Evolutionary conservation across 2,888 invertebrate genomes (phyloP), one percentile per base, ranked within the genome.

Genomic region (Xiphydria camelus): DNA sequence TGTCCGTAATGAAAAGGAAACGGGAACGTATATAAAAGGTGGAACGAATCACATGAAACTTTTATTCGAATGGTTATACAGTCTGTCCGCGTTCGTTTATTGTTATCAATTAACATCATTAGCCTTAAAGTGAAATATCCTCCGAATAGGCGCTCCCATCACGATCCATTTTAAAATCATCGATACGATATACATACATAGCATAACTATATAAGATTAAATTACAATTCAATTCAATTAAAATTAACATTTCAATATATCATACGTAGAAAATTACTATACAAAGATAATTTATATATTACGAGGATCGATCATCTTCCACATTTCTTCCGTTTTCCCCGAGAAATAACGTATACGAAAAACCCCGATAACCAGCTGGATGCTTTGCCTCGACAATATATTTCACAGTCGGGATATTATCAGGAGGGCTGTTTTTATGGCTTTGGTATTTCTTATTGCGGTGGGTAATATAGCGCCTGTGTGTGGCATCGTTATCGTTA

Each of bases 361-460:
- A n/a, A n/a, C n/a, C n/a, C n/a, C n/a, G n/a, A n/a, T n/a, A n/a
- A n/a, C n/a, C n/a, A n/a, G n/a, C n/a, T n/a, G n/a, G n/a, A n/a
- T n/a, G n/a, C n/a, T n/a, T n/a, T n/a, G 39, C 47, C 40, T 29
- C n/a, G 56, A 53, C 55, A 57, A 61, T n/a, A n/a, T 59, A 59
- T 57, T 48, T 53, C 57, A 64, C 56, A 64, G 37, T 59, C 41
- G 52, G 49, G 55, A 51, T 12, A 29, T n/a, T n/a, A n/a, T 12
- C 14, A 14, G 55, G 47, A 49, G 52, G 47, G 35, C 46, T 57
- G 57, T 51, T 57, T 45, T 12, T 29, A 55, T 59, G 57, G 57
- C 70, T 70, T 70, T 70, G 70, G 70, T 67, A 69, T 70, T 60
- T 62, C 53, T 47, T 66, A 66, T 66, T 68, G 68, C 68, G 63